Evolutionary conservation across 1,140 invertebrate species (phyloP).

Genomic region (Ceratoteleas bidentatus): DNA sequence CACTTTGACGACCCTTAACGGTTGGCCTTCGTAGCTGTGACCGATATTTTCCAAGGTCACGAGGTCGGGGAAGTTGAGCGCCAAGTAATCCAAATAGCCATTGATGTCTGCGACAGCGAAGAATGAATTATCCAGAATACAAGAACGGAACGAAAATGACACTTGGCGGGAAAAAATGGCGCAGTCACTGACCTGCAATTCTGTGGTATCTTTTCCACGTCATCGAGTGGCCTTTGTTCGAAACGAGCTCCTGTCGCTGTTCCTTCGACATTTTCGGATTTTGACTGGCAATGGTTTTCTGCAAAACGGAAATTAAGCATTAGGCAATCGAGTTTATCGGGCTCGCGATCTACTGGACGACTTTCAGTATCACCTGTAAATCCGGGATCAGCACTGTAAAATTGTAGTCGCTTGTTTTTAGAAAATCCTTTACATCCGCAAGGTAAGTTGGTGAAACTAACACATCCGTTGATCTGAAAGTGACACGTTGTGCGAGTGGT

Average conservation of each 20-base stretch:
- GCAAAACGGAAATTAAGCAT: conserved; percentile 40
- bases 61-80: conserved; percentile 86
- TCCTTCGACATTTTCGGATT: conserved; percentile 84
- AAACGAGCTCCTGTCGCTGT: conserved; percentile 82
- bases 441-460: conserved; percentile 86
- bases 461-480: conserved; percentile 85
- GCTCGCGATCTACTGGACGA: conserved; percentile 1
- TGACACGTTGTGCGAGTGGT: not conserved
- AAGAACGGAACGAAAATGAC: not conserved
- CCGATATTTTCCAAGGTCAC: conserved; percentile 88
- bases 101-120: conserved; percentile 82
- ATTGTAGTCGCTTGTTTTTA: conserved; percentile 84
- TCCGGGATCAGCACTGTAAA: conserved; percentile 87
- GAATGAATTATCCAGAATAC: too few relatives aligned
- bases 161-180: not conserved
- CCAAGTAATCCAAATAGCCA: conserved; percentile 88
- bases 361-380: conserved; percentile 83
- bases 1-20: conserved; percentile 86
- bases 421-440: conserved; percentile 84
- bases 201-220: conserved; percentile 92
- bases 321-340: conserved; percentile 16
- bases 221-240: conserved; percentile 85
- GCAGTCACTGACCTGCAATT: conserved; percentile 74
- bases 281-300: conserved; percentile 86
- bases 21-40: conserved; percentile 87